Base-by-base conservation (phyloP, 1,140 invertebrate genomes). In the Chymomyza costata region DNA sequence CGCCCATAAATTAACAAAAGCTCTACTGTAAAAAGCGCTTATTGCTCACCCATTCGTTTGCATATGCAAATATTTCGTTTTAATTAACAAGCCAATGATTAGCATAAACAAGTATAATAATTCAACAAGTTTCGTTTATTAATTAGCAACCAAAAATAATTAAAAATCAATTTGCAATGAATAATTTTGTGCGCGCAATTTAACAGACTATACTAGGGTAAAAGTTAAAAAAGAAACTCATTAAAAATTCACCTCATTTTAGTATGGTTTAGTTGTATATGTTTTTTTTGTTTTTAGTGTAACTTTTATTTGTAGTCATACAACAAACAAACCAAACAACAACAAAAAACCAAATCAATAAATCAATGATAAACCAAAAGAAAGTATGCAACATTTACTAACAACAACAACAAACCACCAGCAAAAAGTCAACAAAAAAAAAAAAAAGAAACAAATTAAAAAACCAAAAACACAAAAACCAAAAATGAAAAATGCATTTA, bases 331-430 rank as follows among this genome's bases (percentile, higher is more conserved):
- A 60, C 37, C 32, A 50, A 55, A 61, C 21, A 43, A 71, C 28
- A 59, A 63, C 52, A 76, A 57, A 59, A 71, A 60, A 52, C 40
- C 50, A 40, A 48, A 70, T 60, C 60, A 78, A 80, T 47, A 65
- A 73, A 68, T 60, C 51, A 73, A 68, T 49, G 43, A 73, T 78
- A 78, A 78, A 80, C 46, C n/a, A 78, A 78, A 80, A 80, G 74
- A 80, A 80, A 81, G 73, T 80, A 73, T 80, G 73, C 73, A 52
- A 80, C 73, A 80, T 80, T 78, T 58, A 81, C 73, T 80, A 80
- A 80, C 68, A 80, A 81, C 74, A 52, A 73, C 60, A 68, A 71
- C 63, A 64, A 71, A 71, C 71, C 73, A 78, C 73, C 67, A 64
- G 64, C 53, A 67, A 49, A 15, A 64, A 65, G 5, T 6, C 10